A percentile compares a stretch with the other conserved stretches of the same genome.
These are phyloP conservation scores for Drosophila fungiperda DNA, from an alignment of 2,888 invertebrate genomes.

Conservation along the genomic window DNA sequence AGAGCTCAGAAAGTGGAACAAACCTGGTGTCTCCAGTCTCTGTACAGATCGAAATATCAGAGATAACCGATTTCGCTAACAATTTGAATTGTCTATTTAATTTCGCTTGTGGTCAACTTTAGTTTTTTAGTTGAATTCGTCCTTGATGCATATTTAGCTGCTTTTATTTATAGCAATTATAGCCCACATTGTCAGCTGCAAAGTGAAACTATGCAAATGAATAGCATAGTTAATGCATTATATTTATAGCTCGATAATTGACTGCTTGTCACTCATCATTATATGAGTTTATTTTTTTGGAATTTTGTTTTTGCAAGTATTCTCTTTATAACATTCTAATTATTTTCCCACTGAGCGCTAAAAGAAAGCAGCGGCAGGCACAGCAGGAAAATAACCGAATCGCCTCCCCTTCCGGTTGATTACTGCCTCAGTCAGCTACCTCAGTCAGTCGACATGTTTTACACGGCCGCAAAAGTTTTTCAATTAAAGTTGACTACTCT, in stretches of 20 bases:
- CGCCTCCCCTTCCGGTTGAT: background rate
- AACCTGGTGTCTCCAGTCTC: background rate
- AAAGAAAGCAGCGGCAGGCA: constrained; percentile 10
- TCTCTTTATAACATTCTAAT: constrained; percentile 26
- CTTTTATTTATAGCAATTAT: background rate
- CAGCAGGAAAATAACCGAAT: constrained; percentile 9
- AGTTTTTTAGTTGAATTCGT: background rate
- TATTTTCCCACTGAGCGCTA: constrained; percentile 31
- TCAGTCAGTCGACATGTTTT: constrained; percentile 19
- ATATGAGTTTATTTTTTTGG: background rate
- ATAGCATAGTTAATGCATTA: constrained; percentile 18
- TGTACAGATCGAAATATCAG: background rate
- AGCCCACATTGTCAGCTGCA: background rate
- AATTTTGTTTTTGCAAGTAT: constrained; percentile 5
- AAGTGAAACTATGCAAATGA: constrained; percentile 41
- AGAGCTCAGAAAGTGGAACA: background rate
- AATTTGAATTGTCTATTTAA: background rate
- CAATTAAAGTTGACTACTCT: constrained; percentile 50
- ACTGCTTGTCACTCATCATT: constrained; percentile 19
- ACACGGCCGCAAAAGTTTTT: constrained; percentile 57
- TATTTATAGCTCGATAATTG: constrained; percentile 1
- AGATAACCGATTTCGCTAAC: background rate
- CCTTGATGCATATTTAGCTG: background rate
- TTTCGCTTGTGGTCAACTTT: background rate
- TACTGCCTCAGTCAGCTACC: too few species aligned